A percentile compares a stretch with the other conserved stretches of the same genome.
Evolutionary conservation across 2,113 vertebrate genomes (phyloP).

Genomic region (Chaetorhynchus papuensis): DNA sequence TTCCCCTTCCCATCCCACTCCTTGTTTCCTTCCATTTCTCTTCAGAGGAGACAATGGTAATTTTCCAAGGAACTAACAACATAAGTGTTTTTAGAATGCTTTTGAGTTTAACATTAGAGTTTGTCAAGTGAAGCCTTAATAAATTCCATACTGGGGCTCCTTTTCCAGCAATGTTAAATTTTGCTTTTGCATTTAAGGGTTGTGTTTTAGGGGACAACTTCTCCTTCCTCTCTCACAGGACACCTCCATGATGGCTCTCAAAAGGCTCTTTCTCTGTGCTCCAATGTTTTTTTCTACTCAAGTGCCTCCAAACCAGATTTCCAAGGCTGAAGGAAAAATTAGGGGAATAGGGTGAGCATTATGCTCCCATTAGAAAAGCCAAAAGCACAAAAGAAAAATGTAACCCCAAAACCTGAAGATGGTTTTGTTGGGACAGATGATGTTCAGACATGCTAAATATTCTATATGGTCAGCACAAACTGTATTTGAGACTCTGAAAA

Average conservation of each 20-base stretch:
- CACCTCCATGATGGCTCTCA: neutral
- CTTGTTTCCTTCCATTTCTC: neutral
- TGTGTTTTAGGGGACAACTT: neutral
- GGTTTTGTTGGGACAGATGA: neutral
- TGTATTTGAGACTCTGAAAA: neutral
- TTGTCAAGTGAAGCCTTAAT: neutral
- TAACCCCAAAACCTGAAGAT: neutral
- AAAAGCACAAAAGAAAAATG: neutral
- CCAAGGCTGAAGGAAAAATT: neutral
- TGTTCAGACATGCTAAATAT: neutral
- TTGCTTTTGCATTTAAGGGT: neutral
- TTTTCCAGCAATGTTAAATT: neutral
- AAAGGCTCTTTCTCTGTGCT: neutral
- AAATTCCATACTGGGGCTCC: neutral
- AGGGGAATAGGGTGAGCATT: neutral
- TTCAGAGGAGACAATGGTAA: neutral
- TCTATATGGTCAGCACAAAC: neutral
- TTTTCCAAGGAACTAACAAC: neutral
- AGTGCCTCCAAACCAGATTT: neutral
- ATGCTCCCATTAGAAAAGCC: neutral
- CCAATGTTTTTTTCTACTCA: neutral
- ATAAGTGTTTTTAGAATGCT: neutral
- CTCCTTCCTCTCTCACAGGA: neutral
- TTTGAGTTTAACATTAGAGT: neutral
- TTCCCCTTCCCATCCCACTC: neutral